Conservation (phyloP, 2,888 invertebrate species). For the Cristatella mucedo region DNA sequence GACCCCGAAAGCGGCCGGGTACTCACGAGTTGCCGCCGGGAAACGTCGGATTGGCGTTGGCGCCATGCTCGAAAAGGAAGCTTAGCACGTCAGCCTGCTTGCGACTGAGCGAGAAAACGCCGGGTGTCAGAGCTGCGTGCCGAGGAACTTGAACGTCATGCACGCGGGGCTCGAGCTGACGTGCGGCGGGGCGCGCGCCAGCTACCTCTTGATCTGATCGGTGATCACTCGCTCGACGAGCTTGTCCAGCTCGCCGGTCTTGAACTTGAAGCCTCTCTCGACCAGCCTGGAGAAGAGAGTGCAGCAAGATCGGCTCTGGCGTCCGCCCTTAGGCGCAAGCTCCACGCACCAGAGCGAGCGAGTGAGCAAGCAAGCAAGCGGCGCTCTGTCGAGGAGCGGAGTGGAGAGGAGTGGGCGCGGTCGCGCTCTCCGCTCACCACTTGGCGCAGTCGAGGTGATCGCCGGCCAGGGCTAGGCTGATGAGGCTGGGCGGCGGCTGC, state of each 20-base stretch:
- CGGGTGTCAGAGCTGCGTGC: no score
- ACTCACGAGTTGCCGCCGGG: slow-evolving; percentile 30
- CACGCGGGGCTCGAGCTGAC: no score
- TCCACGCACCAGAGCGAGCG: no score
- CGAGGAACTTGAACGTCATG: no score
- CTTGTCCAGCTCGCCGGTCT: slow-evolving; percentile 27
- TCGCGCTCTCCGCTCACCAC: no score
- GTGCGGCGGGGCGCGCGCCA: neutral
- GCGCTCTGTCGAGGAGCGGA: no score
- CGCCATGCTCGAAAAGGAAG: slow-evolving; percentile 30
- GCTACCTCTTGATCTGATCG: slow-evolving; percentile 30
- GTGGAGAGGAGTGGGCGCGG: no score
- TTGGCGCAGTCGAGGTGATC: slow-evolving; percentile 26
- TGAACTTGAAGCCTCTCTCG: slow-evolving; percentile 26
- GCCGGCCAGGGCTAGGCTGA: slow-evolving; percentile 29
- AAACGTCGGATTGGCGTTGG: slow-evolving; percentile 25
- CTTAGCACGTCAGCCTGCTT: slow-evolving; percentile 22
- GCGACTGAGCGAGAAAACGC: slow-evolving; percentile 13
- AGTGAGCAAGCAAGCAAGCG: no score
- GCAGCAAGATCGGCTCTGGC: no score
- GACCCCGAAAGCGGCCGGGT: no score
- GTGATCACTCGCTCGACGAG: slow-evolving; percentile 28
- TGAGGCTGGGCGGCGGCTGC: slow-evolving; percentile 31
- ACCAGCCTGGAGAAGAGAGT: slow-evolving; percentile 21
- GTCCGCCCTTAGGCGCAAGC: no score